Conservation (phyloP, 1,140 invertebrate species). For the Zaprionus tsacasi region DNA sequence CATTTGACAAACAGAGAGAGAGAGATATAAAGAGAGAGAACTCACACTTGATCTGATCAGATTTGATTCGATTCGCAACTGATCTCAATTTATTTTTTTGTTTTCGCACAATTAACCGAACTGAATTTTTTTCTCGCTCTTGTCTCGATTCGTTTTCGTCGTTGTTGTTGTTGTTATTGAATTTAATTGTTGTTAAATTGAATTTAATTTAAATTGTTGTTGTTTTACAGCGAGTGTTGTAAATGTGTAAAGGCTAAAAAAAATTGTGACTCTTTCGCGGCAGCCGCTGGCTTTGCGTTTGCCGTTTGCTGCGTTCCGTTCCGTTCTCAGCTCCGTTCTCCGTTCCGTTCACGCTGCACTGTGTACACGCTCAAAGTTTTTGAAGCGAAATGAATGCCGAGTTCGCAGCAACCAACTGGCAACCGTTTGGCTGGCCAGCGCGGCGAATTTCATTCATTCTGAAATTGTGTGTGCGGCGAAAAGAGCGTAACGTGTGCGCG, state of each 20-base stretch:
- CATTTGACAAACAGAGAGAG: neutral
- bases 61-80: constrained; percentile 3
- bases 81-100: neutral
- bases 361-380: constrained; percentile 66
- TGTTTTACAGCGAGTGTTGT: too few species aligned
- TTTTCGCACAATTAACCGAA: constrained; percentile 3
- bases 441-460: constrained; percentile 73
- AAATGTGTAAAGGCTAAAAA: constrained; percentile 36
- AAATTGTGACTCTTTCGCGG: constrained; percentile 53
- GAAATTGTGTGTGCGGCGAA: constrained; percentile 58
- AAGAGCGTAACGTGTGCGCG: constrained; percentile 34
- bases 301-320: constrained; percentile 19
- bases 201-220: constrained; percentile 9
- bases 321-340: constrained; percentile 28
- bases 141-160: constrained; percentile 3
- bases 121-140: neutral
- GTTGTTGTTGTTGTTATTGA: neutral
- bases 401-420: constrained; percentile 44
- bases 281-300: constrained; percentile 49
- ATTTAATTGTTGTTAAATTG: constrained; percentile 29
- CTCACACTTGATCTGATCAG: neutral
- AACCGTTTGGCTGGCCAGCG: constrained; percentile 55
- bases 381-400: constrained; percentile 77
- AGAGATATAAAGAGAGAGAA: neutral
- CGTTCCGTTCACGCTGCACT: constrained; percentile 57